Base-by-base conservation (phyloP, 2,888 invertebrate genomes). In the Catonia carolina region DNA sequence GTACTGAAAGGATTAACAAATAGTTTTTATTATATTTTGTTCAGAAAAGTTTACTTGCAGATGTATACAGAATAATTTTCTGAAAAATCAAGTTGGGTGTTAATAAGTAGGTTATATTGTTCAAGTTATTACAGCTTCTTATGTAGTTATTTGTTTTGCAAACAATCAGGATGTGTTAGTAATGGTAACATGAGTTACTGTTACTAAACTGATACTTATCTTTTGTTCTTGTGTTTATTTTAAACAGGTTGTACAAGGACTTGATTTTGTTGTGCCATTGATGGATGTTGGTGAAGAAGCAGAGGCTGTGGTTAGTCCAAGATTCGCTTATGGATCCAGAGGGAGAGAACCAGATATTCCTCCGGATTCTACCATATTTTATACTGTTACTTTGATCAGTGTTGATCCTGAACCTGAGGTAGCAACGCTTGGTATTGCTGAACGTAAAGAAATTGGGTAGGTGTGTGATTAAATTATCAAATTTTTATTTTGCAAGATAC, bases 281-380 rank as follows among this genome's bases (percentile, higher is more conserved):
- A 94, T 95, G 94, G 82, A 87, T 69, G 76, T 83, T 66, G 86
- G 84, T 1, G 95, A 96, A 75, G 76, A 79, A 64, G 84, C 89
- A 56, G 77, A 84, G 63, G 72, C 95, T 47, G 78, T 81, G 69
- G 76, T 93, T 52, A 81, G 83, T 60, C 78, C 90, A 2, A 78
- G 92, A 64, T 89, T 94, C 74, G 94, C 84, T 2, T 96, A 86
- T 70, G 93, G 94, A 0, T 76, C 80, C 1, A 69, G 77, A 48
- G 95, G 95, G 0, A 59, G 60, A 12, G 23, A 51, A 14, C 86
- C 84, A 36, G 75, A 80, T 18, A 81, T 92, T 63, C 85, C 84
- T 18, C 73, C 81, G 0, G 77, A 85, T 65, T 77, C 84, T 1
- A 80, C 77, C 67, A 72, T 92, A 10, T 74, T 77, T 41, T 92